Conservation (phyloP, 2,113 vertebrate species). For the Cepphus grylle region DNA sequence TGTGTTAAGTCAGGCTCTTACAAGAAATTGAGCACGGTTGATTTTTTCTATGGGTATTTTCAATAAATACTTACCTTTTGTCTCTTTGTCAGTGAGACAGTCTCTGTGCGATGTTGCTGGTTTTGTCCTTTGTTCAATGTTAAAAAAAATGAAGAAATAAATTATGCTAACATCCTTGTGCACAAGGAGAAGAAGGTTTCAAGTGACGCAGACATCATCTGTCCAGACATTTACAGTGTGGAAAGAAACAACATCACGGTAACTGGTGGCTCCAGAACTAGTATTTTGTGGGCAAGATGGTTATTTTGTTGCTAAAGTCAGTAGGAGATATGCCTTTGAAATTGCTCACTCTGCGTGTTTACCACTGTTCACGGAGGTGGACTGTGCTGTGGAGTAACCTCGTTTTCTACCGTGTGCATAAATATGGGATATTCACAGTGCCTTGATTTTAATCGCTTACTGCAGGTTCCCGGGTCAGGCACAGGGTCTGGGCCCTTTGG, state of each 20-base stretch:
- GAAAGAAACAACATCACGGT: background rate
- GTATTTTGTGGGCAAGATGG: background rate
- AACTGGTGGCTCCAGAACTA: background rate
- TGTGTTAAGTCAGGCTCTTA: background rate
- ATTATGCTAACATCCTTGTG: background rate
- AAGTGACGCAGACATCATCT: background rate
- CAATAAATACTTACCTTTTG: background rate
- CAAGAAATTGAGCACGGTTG: background rate
- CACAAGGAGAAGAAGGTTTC: background rate
- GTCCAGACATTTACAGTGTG: background rate
- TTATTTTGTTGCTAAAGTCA: background rate
- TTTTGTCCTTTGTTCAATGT: background rate
- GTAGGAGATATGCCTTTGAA: background rate
- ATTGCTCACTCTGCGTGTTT: background rate
- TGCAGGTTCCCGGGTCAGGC: accelerated
- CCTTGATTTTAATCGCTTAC: background rate
- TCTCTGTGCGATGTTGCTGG: background rate
- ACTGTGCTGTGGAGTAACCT: background rate
- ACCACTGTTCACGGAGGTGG: background rate
- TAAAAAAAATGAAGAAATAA: background rate
- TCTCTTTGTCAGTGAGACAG: background rate
- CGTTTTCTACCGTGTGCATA: background rate
- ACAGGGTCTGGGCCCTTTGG: background rate
- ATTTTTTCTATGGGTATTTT: background rate
- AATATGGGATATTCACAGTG: background rate